Evolutionary conservation across 2,113 vertebrate species (phyloP).

Genomic region (Oreotrochilus melanogaster): DNA sequence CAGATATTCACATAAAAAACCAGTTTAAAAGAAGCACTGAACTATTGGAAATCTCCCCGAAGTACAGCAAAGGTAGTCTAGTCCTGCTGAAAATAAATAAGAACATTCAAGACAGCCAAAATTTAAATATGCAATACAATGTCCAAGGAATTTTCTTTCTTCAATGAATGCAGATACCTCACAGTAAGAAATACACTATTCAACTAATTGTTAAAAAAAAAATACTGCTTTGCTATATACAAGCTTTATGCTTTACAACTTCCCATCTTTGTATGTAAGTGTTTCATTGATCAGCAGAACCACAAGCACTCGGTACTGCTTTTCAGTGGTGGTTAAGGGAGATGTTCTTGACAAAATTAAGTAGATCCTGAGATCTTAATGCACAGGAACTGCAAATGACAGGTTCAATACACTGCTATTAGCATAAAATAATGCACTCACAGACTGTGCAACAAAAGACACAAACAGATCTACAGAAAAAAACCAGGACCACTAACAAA

Average conservation of each 20-base stretch:
- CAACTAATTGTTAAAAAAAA: neutral
- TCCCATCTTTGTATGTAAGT: neutral
- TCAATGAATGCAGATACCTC: neutral
- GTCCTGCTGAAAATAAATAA: neutral
- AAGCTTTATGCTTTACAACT: neutral
- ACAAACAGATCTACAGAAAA: neutral
- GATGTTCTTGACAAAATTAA: neutral
- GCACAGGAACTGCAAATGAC: neutral
- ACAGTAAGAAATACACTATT: neutral
- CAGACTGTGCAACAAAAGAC: neutral
- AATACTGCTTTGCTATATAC: neutral
- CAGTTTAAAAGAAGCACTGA: neutral
- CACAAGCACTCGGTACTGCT: neutral
- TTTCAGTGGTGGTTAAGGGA: neutral
- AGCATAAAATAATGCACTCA: neutral
- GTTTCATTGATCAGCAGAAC: neutral
- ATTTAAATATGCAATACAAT: neutral
- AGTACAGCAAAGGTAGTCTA: neutral
- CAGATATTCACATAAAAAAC: neutral
- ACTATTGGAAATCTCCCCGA: neutral
- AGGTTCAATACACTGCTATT: constrained; percentile 24
- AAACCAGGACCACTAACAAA: neutral
- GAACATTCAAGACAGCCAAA: neutral
- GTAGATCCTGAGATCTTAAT: neutral
- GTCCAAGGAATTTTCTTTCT: neutral